phyloP scores from a whole-genome alignment of 2,888 invertebrate genomes.

The Sminthurides aquaticus region DNA sequence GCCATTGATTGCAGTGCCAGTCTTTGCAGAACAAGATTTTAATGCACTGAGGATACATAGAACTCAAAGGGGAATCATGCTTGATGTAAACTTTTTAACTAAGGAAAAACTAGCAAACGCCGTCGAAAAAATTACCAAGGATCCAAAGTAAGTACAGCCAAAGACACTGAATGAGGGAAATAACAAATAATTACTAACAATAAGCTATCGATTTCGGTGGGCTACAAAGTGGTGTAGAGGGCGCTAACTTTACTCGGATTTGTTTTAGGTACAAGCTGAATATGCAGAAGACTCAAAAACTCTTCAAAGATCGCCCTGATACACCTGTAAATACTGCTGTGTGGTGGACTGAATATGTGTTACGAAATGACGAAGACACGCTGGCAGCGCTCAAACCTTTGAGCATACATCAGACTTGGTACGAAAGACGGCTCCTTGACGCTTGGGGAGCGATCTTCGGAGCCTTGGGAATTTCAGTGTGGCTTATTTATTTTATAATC shows the following conservation, averaged over 20 bases:
- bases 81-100: conserved; percentile 49
- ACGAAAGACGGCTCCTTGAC: conserved; percentile 20
- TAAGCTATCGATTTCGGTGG: too few species aligned
- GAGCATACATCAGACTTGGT: conserved; percentile 20
- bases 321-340: conserved; percentile 26
- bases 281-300: conserved; percentile 17
- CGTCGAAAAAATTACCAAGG: conserved; percentile 11
- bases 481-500: neutral
- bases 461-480: neutral
- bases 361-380: conserved; percentile 22
- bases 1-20: conserved; percentile 53
- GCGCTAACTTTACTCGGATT: conserved; percentile 2
- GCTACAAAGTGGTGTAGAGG: too few species aligned
- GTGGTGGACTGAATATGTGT: conserved; percentile 32
- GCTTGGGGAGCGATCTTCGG: conserved; percentile 17
- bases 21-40: conserved; percentile 53
- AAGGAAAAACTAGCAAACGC: conserved; percentile 45
- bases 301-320: conserved; percentile 28
- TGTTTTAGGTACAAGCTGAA: conserved; percentile 24
- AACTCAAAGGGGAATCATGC: conserved; percentile 51
- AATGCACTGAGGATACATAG: conserved; percentile 53
- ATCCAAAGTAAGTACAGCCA: conserved; percentile 17
- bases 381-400: conserved; percentile 12
- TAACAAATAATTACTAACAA: too few species aligned
- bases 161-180: neutral